Percentiles rank a stretch among this genome's conserved stretches.
phyloP scores from a whole-genome alignment of 2,888 invertebrate species.

The Shargacucullia verbasci region DNA sequence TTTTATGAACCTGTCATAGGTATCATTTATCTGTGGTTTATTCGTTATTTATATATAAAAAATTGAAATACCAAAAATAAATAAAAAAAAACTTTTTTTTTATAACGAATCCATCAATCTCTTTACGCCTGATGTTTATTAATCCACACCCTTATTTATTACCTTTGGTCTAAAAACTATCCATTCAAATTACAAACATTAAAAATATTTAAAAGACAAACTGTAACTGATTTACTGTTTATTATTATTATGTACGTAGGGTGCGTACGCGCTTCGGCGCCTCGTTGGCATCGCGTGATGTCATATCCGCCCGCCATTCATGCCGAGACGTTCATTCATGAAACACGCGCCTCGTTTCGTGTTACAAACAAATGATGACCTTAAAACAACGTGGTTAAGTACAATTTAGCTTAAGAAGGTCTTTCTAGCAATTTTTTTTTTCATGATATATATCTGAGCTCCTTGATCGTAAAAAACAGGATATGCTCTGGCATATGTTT shows the following conservation, averaged over 20 bases:
- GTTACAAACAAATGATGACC: conserved; percentile 30
- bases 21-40: too few species aligned
- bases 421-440: conserved; percentile 25
- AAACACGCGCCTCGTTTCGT: conserved; percentile 53
- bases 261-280: conserved; percentile 75
- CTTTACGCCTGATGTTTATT: too few species aligned
- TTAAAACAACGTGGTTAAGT: conserved; percentile 1
- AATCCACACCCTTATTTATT: too few species aligned
- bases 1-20: too few species aligned
- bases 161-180: too few species aligned
- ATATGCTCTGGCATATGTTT: conserved; percentile 52
- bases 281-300: conserved; percentile 68
- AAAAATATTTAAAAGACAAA: conserved; percentile 28
- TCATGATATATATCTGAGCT: conserved; percentile 30
- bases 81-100: too few species aligned
- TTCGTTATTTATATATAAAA: too few species aligned
- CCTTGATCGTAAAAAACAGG: conserved; percentile 55
- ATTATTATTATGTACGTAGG: conserved; percentile 53
- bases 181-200: not conserved
- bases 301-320: conserved; percentile 81
- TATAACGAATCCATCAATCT: too few species aligned
- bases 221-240: conserved; percentile 49
- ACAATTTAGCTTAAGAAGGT: conserved; percentile 14
- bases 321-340: conserved; percentile 78
- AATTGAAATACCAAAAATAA: too few species aligned